Base-by-base conservation (phyloP, 1,140 invertebrate genomes). In the Platyscapa corneri region DNA sequence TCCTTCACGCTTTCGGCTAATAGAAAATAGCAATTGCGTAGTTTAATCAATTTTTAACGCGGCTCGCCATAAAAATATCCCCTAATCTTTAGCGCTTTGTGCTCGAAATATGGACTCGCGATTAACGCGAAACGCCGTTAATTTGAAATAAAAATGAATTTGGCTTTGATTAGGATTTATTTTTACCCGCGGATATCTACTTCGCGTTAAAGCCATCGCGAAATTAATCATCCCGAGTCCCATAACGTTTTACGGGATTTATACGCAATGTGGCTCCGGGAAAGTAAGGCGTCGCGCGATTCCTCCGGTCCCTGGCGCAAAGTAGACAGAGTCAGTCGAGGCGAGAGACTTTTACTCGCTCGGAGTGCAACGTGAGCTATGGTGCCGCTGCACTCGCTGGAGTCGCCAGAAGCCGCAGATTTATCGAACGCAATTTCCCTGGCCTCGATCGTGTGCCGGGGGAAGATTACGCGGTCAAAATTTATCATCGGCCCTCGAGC, bases 1-100 rank as follows among this genome's bases (percentile, higher is more conserved):
- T n/a, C 10, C 18, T 46, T 34, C 27, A 34, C 7, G 18, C 10
- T 32, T n/a, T 78, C 53, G 8, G 18, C 30, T 64, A 78, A 60
- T 60, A 53, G 27, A 53, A 53, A 53, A 46, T 53, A 70, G 70
- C 72, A 67, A 30, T 10, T 30, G 30, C n/a, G 30, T 20, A 37
- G 46, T 72, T 70, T 72, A 49, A 81, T 70, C 79, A 72, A 49
- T 81, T 70, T 49, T n/a, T 81, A 64, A 34, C 34, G 27, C 20
- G 39, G 18, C 10, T 16, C 27, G 37, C 5, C 20, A 20, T 42
- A n/a, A 74, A 42, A 42, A 42, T 42, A 42, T 74, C 42, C 42
- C 20, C 8, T 23, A 74, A 74, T 5, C 23, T n/a, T 10, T 8
- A 42, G 12, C 37, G 23, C 20, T 42, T 74, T 39, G n/a, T 32